Conservation (phyloP, 2,888 invertebrate species). For the Chrysomela aeneicollis region DNA sequence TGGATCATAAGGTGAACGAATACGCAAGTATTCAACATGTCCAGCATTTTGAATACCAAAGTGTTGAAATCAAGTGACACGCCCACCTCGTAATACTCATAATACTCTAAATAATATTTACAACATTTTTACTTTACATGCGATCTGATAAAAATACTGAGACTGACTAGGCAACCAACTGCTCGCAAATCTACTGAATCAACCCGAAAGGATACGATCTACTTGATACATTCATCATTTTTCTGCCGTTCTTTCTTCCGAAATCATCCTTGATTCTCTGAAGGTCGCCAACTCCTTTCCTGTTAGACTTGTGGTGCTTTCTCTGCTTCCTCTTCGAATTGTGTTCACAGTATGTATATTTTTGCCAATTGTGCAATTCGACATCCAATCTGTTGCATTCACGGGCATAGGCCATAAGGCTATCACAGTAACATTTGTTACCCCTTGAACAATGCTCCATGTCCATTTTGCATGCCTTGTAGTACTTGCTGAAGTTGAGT, state of each 20-base stretch:
- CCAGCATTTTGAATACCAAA: constrained; percentile 12
- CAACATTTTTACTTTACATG: constrained; percentile 32
- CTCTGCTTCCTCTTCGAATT: constrained; percentile 20
- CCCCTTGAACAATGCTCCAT: constrained; percentile 82
- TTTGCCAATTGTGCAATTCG: constrained; percentile 75
- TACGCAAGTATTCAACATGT: neutral
- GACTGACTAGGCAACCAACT: constrained; percentile 54
- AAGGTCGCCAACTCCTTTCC: constrained; percentile 22
- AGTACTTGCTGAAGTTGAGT: constrained; percentile 83
- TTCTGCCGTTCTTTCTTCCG: constrained; percentile 6
- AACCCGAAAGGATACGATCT: constrained; percentile 27
- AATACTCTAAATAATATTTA: constrained; percentile 44
- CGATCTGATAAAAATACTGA: constrained; percentile 52
- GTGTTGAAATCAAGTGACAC: constrained; percentile 24
- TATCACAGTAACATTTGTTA: constrained; percentile 86
- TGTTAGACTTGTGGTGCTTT: constrained; percentile 21
- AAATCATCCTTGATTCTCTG: constrained; percentile 9
- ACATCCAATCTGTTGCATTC: constrained; percentile 85
- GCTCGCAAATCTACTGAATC: constrained; percentile 17
- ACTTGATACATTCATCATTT: constrained; percentile 31
- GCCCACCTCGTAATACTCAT: constrained; percentile 28
- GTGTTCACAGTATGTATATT: constrained; percentile 53
- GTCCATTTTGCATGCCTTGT: constrained; percentile 80
- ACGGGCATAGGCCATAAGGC: constrained; percentile 87
- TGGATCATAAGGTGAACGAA: neutral